These are phyloP conservation scores for Chelon auratus DNA, from an alignment of 2,797 vertebrate species.

Conservation along the genomic window DNA sequence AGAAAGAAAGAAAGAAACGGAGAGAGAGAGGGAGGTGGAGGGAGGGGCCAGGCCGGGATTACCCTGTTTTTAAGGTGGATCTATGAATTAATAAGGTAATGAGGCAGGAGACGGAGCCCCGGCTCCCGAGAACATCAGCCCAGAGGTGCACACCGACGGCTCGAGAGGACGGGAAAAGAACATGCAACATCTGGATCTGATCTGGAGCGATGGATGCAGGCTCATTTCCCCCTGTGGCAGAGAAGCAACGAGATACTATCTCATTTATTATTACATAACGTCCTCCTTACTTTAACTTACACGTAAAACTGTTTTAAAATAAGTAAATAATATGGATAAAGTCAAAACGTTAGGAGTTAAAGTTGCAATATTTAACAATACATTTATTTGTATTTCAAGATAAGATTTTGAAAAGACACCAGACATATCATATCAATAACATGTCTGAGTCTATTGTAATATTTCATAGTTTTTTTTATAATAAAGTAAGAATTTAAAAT, in stretches of 20 bases:
- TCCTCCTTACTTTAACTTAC: no score
- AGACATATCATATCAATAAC: no score
- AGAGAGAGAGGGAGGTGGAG: slow-evolving; percentile 51
- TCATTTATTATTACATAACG: not conserved
- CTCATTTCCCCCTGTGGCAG: not conserved
- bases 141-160: slow-evolving; percentile 2
- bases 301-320: not conserved
- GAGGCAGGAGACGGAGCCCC: slow-evolving; percentile 11
- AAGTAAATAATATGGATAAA: not conserved
- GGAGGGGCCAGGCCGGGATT: slow-evolving; percentile 64
- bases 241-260: not conserved
- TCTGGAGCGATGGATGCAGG: slow-evolving; percentile 12
- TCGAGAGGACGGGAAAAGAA: not conserved
- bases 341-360: no score
- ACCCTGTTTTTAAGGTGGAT: slow-evolving; percentile 73
- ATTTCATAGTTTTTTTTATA: not conserved
- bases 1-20: slow-evolving; percentile 17
- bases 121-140: slow-evolving; percentile 16
- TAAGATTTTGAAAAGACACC: no score
- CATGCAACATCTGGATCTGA: slow-evolving; percentile 39
- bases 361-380: no score
- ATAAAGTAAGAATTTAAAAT: no score
- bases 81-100: slow-evolving; percentile 55
- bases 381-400: no score
- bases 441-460: no score